Evolutionary conservation across 2,113 vertebrate genomes (phyloP).

Genomic region (Plectropomus leopardus): DNA sequence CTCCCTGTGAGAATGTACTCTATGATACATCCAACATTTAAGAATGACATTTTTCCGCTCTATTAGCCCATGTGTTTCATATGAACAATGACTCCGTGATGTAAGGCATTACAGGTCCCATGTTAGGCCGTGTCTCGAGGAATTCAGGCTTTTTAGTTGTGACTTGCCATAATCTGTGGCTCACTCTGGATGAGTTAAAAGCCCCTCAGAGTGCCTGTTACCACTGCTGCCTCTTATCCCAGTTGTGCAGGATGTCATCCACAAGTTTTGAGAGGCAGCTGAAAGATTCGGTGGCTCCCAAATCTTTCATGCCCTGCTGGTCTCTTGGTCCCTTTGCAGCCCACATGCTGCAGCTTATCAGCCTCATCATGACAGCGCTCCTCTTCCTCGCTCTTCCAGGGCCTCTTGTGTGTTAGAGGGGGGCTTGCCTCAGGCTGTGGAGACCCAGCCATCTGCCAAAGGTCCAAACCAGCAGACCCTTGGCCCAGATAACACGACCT

Average conservation of each 20-base stretch:
- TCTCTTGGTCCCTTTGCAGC: slow-evolving; percentile 34
- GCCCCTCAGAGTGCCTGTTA: background rate
- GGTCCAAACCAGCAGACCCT: background rate
- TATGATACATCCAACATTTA: background rate
- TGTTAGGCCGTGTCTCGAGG: slow-evolving; percentile 5
- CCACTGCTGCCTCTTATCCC: slow-evolving; percentile 14
- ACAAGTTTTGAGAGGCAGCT: slow-evolving; percentile 19
- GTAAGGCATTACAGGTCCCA: background rate
- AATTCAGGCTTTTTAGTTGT: slow-evolving; percentile 9
- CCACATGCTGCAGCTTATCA: slow-evolving; percentile 33
- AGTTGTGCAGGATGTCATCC: slow-evolving; percentile 11
- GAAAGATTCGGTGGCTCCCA: slow-evolving; percentile 19
- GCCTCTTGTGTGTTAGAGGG: background rate
- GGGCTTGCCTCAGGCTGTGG: background rate
- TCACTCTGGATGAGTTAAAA: slow-evolving; percentile 13
- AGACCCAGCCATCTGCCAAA: background rate
- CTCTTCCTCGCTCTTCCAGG: background rate
- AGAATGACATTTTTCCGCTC: background rate
- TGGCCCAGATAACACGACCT: background rate
- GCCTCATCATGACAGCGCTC: slow-evolving; percentile 35
- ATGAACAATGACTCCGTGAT: background rate
- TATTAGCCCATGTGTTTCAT: background rate
- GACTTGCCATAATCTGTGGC: slow-evolving; percentile 22
- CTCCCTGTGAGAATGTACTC: background rate
- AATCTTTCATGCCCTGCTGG: slow-evolving; percentile 28